Evolutionary conservation across 2,888 invertebrate genomes (phyloP), one percentile per base, ranked within the genome.

Genomic region (Cecidostiba fungosa): DNA sequence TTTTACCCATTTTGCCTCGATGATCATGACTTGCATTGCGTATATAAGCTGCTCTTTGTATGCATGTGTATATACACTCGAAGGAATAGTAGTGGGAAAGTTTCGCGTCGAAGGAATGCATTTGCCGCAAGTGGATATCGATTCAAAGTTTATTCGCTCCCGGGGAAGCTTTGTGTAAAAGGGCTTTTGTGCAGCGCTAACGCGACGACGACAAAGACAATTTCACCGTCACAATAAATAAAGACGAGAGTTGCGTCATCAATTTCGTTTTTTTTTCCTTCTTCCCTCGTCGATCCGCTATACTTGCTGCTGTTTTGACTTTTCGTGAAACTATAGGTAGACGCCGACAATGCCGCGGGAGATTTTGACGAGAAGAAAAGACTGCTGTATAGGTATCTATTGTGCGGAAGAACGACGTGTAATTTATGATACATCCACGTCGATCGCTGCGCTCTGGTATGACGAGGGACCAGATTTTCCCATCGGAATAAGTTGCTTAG

Each of bases 81-180:
- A 6, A 19, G 54, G 54, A 19, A 19, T 54, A 16, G n/a, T 6
- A 16, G 59, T 14, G 29, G 50, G n/a, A 19, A 36, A 50, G 26
- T 74, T 74, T 69, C 29, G 16, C 66, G 16, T 10, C 14, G 26
- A 14, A 2, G 43, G 26, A 23, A 47, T 26, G 77, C 77, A 62
- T n/a, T 62, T n/a, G 77, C 36, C 77, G n/a, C n/a, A 62, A 77
- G 77, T 74, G 39, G 19, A 62, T 32, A 78, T 78, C 14, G 66
- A 78, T 78, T 66, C 43, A 19, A 50, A 29, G 16, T 16, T 19
- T 50, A n/a, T 39, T 16, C 32, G 72, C 39, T 50, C 74, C 47
- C 14, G 74, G 76, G n/a, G 23, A 54, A 39, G 26, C 62, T 12
- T 10, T 10, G 62, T 1, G 62, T 6, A 8, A 5, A 39, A 39